These are phyloP conservation scores for Drosophila cognata DNA, from an alignment of 2,888 invertebrate genomes.

Conservation along the genomic window DNA sequence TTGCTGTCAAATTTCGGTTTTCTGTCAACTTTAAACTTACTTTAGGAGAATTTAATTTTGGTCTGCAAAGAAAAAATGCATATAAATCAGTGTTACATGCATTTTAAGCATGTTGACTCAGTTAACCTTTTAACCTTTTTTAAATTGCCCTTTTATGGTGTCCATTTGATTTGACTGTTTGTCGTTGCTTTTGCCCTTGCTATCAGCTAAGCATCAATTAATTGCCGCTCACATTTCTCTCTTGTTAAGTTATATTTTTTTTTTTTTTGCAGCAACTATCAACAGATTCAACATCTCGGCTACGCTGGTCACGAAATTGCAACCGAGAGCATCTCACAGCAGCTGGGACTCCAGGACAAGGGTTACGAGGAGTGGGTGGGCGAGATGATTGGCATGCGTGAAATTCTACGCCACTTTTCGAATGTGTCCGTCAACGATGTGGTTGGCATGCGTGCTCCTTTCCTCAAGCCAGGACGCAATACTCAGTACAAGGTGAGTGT, in stretches of 20 bases:
- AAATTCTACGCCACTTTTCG: conserved; percentile 92
- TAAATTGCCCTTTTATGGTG: conserved; percentile 15
- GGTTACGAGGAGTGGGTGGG: conserved; percentile 97
- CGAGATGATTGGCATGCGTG: conserved; percentile 97
- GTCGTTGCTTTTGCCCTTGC: conserved; percentile 6
- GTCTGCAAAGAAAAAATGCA: not conserved
- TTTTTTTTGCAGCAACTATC: conserved; percentile 92
- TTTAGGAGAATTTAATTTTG: not conserved
- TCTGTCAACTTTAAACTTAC: not conserved
- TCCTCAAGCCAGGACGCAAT: conserved; percentile 96
- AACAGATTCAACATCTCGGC: conserved; percentile 94
- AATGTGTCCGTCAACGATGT: conserved; percentile 93
- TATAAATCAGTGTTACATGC: not conserved
- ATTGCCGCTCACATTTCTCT: conserved; percentile 33
- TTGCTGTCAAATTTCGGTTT: not conserved
- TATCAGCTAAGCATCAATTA: conserved; percentile 18
- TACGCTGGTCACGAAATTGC: conserved; percentile 94
- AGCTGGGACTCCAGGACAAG: conserved; percentile 94
- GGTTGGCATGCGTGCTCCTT: conserved; percentile 95
- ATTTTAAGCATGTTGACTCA: conserved; percentile 9
- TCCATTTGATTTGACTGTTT: conserved; percentile 48
- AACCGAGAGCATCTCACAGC: conserved; percentile 88
- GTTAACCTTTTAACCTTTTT: conserved; percentile 26
- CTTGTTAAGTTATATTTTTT: conserved; percentile 12
- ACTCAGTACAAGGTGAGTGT: conserved; percentile 93